Base-by-base conservation (phyloP, 2,113 vertebrate species). In the Phalacrocorax pelagicus region DNA sequence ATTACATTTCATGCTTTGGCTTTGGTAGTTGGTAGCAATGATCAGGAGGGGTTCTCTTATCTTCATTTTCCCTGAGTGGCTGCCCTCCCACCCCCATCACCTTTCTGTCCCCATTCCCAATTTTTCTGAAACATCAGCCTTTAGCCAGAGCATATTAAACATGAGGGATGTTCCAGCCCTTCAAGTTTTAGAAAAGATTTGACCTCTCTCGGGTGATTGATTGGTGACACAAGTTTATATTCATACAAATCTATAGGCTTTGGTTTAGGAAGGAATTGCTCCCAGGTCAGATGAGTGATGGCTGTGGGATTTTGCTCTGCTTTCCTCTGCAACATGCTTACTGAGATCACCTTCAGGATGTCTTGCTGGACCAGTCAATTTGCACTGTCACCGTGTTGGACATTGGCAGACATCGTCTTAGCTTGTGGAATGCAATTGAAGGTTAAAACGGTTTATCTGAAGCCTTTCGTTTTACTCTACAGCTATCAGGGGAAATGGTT, bases 181-280 rank as follows among this genome's bases (percentile, higher is more conserved):
- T 54, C 58, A 40, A 49, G 32, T 11, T 61, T 18, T 52, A 26
- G 51, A 74, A 73, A 27, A 57, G 55, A 74, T 86, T 91, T 94
- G 46, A n/a, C n/a, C 9, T 78, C n/a, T 70, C 29, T 89, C 9
- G 2, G n/a, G 1, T 73, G 70, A n/a, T 8, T 70, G 61, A 12
- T 49, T 0, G 4, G 36, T 55, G n/a, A 40, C 4, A 17, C 0
- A 0, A n/a, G 12, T 74, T 81, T 62, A 38, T 51, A 51, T 73
- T 72, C 3, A 5, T 78, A 62, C 6, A 26, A 30, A 81, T 32
- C 42, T 54, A 8, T 62, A 74, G 27, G 12, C 51, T 81, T 84
- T 8, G 2, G 1, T 85, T 85, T 54, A 70, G 69, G 65, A 74
- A 88, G 65, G 11, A 55, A 15, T 20, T 94, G 32, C 26, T 24